A percentile compares a stretch with the other conserved stretches of the same genome.
Evolutionary conservation across 2,113 vertebrate species (phyloP).

Genomic region (Sarotherodon lohbergeri): DNA sequence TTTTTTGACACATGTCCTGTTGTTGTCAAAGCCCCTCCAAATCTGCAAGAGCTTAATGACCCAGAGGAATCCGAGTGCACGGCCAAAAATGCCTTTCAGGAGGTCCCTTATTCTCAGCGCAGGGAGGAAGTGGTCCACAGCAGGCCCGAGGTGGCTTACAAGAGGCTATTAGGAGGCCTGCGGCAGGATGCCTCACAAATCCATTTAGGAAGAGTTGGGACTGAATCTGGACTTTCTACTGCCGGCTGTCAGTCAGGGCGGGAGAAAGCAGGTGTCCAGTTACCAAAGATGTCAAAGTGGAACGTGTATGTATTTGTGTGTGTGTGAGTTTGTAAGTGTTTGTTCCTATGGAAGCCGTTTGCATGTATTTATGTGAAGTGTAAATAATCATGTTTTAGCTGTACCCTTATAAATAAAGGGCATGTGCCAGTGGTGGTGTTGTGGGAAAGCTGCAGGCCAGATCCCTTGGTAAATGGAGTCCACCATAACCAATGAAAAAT

Average conservation of each 20-base stretch:
- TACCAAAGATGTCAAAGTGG: conserved; percentile 8
- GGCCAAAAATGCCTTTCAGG: conserved; percentile 54
- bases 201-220: conserved; percentile 57
- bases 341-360: not conserved
- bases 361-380: not conserved
- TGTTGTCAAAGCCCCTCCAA: conserved; percentile 44
- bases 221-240: conserved; percentile 16
- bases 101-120: conserved; percentile 33
- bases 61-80: conserved; percentile 7
- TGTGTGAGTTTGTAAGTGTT: not conserved
- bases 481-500: conserved; percentile 34
- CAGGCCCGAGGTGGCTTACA: conserved; percentile 28
- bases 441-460: not conserved
- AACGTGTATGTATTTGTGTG: not conserved
- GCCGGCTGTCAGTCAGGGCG: conserved; percentile 61
- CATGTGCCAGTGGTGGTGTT: not conserved
- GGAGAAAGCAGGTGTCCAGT: conserved; percentile 42
- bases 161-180: conserved; percentile 49
- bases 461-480: conserved; percentile 31
- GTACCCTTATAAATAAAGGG: not conserved
- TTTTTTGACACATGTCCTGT: not conserved
- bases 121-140: conserved; percentile 25
- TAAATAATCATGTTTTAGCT: not conserved
- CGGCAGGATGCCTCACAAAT: conserved; percentile 61
- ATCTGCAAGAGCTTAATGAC: conserved; percentile 34